These are phyloP conservation scores for Eupithecia inturbata DNA, from an alignment of 2,888 invertebrate species.

Conservation along the genomic window DNA sequence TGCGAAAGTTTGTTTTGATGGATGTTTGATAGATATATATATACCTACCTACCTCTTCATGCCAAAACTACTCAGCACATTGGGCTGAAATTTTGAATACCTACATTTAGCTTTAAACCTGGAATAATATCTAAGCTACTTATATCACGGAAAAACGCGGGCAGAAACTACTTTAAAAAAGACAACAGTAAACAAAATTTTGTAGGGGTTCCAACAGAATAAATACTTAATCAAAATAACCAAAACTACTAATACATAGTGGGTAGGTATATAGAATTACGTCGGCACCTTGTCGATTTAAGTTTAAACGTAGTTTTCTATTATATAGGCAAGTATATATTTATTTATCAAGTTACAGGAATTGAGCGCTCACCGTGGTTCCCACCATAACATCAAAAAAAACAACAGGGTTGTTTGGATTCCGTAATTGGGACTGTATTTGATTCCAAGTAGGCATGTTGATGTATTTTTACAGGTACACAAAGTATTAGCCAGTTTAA, in stretches of 20 bases:
- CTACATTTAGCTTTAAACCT: not conserved
- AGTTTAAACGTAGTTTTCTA: too few relatives aligned
- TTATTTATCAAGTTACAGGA: too few relatives aligned
- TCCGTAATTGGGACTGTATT: conserved; percentile 94
- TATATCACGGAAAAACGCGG: too few relatives aligned
- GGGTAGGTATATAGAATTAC: too few relatives aligned
- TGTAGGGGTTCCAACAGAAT: too few relatives aligned
- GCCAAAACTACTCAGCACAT: not conserved
- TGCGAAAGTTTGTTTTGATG: not conserved
- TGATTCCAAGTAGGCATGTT: conserved; percentile 97
- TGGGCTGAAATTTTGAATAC: not conserved
- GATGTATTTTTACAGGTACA: not conserved
- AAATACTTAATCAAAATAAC: too few relatives aligned
- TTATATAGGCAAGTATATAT: too few relatives aligned
- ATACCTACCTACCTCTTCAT: too few relatives aligned
- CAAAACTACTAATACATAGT: too few relatives aligned
- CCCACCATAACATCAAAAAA: conserved; percentile 99
- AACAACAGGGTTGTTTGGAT: conserved; percentile 98
- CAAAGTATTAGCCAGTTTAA: not conserved
- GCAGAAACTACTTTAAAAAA: not conserved
- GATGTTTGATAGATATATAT: too few relatives aligned
- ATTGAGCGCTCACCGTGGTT: conserved; percentile 87
- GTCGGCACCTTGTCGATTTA: too few relatives aligned
- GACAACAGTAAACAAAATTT: not conserved
- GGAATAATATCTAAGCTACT: not conserved